Base-by-base conservation (phyloP, 2,888 invertebrate genomes). In the Sinopyrophorus schimmeli region DNA sequence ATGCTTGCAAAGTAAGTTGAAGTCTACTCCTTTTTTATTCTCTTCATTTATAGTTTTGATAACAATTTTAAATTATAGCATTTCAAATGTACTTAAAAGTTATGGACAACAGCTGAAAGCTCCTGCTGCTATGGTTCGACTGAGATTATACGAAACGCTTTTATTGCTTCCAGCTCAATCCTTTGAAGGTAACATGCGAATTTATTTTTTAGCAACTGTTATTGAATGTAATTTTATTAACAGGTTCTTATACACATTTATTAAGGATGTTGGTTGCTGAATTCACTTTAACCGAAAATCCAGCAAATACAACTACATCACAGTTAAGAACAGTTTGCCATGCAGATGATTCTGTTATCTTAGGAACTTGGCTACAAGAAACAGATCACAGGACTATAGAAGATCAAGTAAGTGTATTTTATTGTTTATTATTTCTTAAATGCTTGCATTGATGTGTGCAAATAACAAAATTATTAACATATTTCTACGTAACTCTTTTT, bases 301-400 rank as follows among this genome's bases (percentile, higher is more conserved):
- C 88, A 12, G 92, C 93, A 6, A 92, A 91, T 61, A 95, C 94
- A 2, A 90, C 92, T 1, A 92, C 87, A 11, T 93, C 93, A 0
- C 79, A 89, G 54, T 75, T 92, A 52, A 77, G 89, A 31, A 80
- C 83, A n/a, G 82, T 92, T 48, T 93, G 93, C 63, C 90, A 92
- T 68, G 86, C 87, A 4, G 90, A 92, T 66, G 92, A 92, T 72
- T 91, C 93, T 0, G 90, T 95, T 26, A 86, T 98, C 42, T 76
- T 97, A 20, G 95, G 95, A 6, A 92, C 93, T 35, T 95, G 95
- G 92, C 80, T 96, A 24, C 92, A 94, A 70, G 95, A 97, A 69
- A 95, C 94, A 0, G 96, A 97, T 72, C 96, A 98, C 72, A 87
- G 92, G 53, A 89, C 89, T 31, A 93, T 98, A 58, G 98, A 98